These are phyloP conservation scores for Hypomesus transpacificus DNA, from an alignment of 2,113 vertebrate species.

Conservation along the genomic window DNA sequence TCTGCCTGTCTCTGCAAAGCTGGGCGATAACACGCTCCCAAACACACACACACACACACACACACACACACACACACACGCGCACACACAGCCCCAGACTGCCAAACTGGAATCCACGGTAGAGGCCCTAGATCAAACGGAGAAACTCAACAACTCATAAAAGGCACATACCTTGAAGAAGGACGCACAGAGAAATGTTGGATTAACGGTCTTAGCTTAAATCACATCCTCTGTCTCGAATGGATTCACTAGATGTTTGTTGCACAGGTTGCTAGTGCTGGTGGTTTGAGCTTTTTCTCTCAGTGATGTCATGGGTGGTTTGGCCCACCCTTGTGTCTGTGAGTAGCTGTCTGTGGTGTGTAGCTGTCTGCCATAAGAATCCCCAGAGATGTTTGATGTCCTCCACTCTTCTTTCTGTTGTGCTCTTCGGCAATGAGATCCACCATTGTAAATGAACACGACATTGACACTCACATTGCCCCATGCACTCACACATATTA, in stretches of 20 bases:
- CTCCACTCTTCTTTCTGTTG: neutral
- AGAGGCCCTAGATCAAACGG: conserved; percentile 39
- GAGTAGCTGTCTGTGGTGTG: neutral
- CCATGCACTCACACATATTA: neutral
- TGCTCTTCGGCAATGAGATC: too few relatives aligned
- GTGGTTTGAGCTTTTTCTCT: neutral
- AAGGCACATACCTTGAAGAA: conserved; percentile 34
- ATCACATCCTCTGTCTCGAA: neutral
- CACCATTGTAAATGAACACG: conserved; percentile 23
- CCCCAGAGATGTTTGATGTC: neutral
- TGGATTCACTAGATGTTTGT: neutral
- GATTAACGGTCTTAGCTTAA: conserved; percentile 13
- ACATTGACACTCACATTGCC: conserved; percentile 25
- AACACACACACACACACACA: conserved; percentile 1
- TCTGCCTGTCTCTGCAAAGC: conserved; percentile 51
- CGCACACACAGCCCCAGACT: neutral
- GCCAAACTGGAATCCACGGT: conserved; percentile 30
- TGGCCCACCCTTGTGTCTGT: conserved; percentile 5
- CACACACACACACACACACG: neutral
- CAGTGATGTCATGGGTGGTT: neutral
- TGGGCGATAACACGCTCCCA: conserved; percentile 30
- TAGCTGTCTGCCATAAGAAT: neutral
- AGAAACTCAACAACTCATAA: conserved; percentile 32
- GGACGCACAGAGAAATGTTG: conserved; percentile 27
- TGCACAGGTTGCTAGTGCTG: neutral